These are phyloP conservation scores for Danionella dracula DNA, from an alignment of 2,797 vertebrate species.

Conservation along the genomic window DNA sequence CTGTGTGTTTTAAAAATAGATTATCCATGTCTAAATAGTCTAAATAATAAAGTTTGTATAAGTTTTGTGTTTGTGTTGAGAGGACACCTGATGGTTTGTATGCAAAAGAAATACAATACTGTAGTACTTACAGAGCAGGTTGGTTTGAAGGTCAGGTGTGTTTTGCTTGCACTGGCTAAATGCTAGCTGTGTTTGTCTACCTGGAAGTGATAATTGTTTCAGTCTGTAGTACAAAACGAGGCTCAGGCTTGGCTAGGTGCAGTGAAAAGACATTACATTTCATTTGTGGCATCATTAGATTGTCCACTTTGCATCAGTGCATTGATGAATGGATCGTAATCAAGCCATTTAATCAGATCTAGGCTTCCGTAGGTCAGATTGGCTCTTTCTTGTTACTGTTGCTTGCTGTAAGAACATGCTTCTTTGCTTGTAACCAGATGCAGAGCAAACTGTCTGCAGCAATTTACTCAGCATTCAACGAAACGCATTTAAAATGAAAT, in stretches of 20 bases:
- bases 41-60: too few relatives aligned
- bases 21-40: too few relatives aligned
- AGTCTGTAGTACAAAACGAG: conserved; percentile 41
- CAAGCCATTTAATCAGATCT: conserved; percentile 19
- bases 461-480: conserved; percentile 2
- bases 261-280: conserved; percentile 15
- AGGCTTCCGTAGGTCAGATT: not conserved
- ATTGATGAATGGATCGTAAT: conserved; percentile 3
- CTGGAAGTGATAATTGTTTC: conserved; percentile 53
- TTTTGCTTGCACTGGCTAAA: conserved; percentile 46
- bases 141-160: conserved; percentile 36
- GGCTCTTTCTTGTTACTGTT: conserved; percentile 3
- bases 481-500: conserved; percentile 35
- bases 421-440: conserved; percentile 28
- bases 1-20: too few relatives aligned
- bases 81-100: conserved; percentile 37
- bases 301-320: not conserved
- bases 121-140: conserved; percentile 37
- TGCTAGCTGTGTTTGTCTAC: conserved; percentile 49
- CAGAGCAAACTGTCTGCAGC: conserved; percentile 16
- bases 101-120: conserved; percentile 21
- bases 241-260: conserved; percentile 3
- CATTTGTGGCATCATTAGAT: not conserved
- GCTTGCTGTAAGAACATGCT: not conserved
- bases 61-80: too few relatives aligned